phyloP scores from a whole-genome alignment of 1,140 invertebrate species.

The Nasonia vitripennis region DNA sequence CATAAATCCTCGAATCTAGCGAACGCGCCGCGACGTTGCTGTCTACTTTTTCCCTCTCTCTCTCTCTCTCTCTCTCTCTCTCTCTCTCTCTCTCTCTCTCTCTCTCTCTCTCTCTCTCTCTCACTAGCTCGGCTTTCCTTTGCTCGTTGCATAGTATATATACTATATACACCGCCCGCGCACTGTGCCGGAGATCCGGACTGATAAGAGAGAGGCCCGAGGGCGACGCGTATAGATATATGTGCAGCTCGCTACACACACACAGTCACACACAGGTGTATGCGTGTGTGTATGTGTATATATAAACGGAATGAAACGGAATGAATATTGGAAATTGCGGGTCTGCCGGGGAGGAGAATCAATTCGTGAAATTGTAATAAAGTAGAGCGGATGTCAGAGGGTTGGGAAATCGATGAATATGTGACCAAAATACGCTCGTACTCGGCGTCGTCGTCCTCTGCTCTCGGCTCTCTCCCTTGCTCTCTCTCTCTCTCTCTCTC shows the following conservation, averaged over 20 bases:
- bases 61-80: conserved; percentile 4
- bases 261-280: neutral
- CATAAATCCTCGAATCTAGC: conserved; percentile 71
- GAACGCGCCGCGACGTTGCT: conserved; percentile 59
- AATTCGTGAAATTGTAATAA: conserved; percentile 5
- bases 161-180: too few relatives aligned
- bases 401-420: neutral
- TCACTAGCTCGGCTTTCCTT: neutral
- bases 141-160: neutral
- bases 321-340: neutral
- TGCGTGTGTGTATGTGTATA: neutral
- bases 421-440: neutral
- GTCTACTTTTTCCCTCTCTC: neutral
- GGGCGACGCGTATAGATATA: neutral
- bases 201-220: neutral
- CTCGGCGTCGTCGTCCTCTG: too few relatives aligned
- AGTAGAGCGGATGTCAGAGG: neutral
- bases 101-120: conserved; percentile 18
- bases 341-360: neutral
- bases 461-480: too few relatives aligned
- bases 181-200: neutral
- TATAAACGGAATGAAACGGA: neutral
- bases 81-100: conserved; percentile 20
- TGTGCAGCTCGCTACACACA: too few relatives aligned
- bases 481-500: too few relatives aligned